Percentiles rank a stretch among this genome's conserved stretches.
Evolutionary conservation across 1,140 invertebrate species (phyloP).

Genomic region (Scylla paramamosain): DNA sequence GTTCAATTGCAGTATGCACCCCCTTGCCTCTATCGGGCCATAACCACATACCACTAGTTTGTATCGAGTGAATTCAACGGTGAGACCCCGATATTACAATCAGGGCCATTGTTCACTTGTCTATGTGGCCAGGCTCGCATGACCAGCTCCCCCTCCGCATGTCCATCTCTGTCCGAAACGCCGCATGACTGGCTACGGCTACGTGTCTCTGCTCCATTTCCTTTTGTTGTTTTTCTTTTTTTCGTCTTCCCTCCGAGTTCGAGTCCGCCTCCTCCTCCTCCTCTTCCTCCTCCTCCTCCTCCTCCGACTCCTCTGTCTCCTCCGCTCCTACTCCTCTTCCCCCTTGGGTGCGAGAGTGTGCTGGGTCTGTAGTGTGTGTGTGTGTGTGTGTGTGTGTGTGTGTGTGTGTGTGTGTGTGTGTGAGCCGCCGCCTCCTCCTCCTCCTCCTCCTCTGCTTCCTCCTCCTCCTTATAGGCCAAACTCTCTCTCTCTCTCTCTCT

Average conservation of each 20-base stretch:
- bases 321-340: background rate
- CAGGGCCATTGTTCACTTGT: slow-evolving; percentile 62
- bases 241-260: background rate
- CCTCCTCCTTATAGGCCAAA: no score
- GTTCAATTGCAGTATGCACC: slow-evolving; percentile 27
- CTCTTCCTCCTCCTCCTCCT: slow-evolving; percentile 23
- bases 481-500: no score
- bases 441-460: no score
- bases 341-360: background rate
- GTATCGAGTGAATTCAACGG: slow-evolving; percentile 65
- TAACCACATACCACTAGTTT: slow-evolving; percentile 63
- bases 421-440: no score
- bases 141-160: background rate
- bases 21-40: slow-evolving; percentile 8
- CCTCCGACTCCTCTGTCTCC: background rate
- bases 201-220: slow-evolving; percentile 42
- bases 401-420: slow-evolving; percentile 26
- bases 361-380: background rate
- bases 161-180: slow-evolving; percentile 62
- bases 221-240: background rate
- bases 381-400: slow-evolving; percentile 5
- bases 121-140: slow-evolving; percentile 44
- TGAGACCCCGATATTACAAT: slow-evolving; percentile 68
- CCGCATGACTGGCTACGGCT: slow-evolving; percentile 55
- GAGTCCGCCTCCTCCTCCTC: background rate